A percentile compares a stretch with the other conserved stretches of the same genome.
These are phyloP conservation scores for Setipinna tenuifilis DNA, from an alignment of 2,797 vertebrate species.

Conservation along the genomic window DNA sequence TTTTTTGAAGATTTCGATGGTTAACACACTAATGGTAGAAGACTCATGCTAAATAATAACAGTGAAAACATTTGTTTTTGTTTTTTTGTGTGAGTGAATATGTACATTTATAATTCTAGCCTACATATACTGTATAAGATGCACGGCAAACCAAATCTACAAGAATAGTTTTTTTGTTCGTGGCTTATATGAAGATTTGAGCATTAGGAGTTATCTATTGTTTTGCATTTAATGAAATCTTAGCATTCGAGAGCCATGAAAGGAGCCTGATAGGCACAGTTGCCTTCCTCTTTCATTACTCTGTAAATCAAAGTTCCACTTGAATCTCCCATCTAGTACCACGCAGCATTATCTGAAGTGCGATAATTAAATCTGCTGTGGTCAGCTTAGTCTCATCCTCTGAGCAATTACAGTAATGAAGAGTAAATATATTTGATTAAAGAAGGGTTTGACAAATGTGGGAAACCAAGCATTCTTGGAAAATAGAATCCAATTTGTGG, in stretches of 20 bases:
- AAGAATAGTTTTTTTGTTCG: background rate
- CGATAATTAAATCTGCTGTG: constrained; percentile 27
- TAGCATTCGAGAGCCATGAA: background rate
- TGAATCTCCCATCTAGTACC: background rate
- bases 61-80: background rate
- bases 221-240: constrained; percentile 9
- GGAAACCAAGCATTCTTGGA: constrained; percentile 18
- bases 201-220: background rate
- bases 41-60: background rate
- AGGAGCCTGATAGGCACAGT: background rate
- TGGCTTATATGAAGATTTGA: background rate
- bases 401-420: constrained; percentile 40
- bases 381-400: constrained; percentile 33
- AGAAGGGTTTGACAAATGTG: constrained; percentile 31
- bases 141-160: too few species aligned
- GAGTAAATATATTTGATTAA: constrained; percentile 47
- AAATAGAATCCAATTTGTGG: constrained; percentile 14
- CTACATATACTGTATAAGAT: too few species aligned
- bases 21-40: background rate
- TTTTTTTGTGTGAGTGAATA: background rate
- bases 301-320: background rate
- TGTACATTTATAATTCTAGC: background rate
- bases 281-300: background rate
- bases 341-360: constrained; percentile 18
- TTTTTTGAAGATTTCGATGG: background rate